Evolutionary conservation across 2,797 vertebrate species (phyloP).

Genomic region (Coracias cyanogaster): DNA sequence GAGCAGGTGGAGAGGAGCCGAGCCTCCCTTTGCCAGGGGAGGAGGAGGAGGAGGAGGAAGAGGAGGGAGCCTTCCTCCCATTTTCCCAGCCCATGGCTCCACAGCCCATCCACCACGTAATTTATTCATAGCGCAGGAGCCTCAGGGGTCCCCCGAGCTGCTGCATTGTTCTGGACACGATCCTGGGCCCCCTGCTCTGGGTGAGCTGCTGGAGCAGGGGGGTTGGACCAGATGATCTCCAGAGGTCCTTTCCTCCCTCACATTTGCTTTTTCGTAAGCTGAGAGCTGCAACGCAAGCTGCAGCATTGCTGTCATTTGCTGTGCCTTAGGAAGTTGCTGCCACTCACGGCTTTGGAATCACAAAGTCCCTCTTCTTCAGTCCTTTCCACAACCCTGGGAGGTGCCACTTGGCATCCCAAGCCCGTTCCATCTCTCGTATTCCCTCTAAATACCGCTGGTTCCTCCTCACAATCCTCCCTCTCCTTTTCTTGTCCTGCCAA

Average conservation of each 20-base stretch:
- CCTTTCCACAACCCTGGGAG: background rate
- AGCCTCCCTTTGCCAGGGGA: too few species aligned
- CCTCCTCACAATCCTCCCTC: background rate
- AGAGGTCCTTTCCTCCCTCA: too few species aligned
- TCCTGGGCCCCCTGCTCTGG: too few species aligned
- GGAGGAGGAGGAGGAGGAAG: background rate
- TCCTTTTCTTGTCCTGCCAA: background rate
- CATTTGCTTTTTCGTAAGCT: rapidly evolving
- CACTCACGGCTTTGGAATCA: background rate
- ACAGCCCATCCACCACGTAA: background rate
- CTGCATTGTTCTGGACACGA: background rate
- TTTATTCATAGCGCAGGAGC: background rate
- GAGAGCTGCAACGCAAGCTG: background rate
- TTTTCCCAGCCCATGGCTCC: rapidly evolving
- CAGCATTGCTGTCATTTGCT: too few species aligned
- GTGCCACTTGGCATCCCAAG: background rate
- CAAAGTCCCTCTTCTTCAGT: background rate
- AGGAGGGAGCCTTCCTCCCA: background rate
- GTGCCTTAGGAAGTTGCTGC: background rate
- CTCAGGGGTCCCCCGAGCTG: background rate
- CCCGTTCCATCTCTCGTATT: rapidly evolving
- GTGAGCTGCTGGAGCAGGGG: too few species aligned
- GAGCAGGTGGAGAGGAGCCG: background rate
- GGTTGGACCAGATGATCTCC: too few species aligned
- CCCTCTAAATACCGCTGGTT: background rate